These are phyloP conservation scores for Psilopogon haemacephalus DNA, from an alignment of 2,113 vertebrate genomes.

Conservation along the genomic window DNA sequence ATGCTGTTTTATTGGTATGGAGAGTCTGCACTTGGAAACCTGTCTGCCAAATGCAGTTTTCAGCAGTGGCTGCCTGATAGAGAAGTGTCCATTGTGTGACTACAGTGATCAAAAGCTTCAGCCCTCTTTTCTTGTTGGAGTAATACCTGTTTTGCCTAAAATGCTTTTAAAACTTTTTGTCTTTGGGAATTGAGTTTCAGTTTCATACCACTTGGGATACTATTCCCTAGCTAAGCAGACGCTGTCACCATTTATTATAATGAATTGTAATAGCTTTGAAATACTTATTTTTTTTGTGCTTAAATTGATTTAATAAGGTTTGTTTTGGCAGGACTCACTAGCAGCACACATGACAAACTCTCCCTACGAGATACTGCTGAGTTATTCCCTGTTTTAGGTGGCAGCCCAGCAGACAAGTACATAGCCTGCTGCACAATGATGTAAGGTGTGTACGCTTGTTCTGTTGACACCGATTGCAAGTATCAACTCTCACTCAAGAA, in stretches of 20 bases:
- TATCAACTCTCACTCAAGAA: neutral
- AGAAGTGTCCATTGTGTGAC: neutral
- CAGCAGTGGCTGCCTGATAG: neutral
- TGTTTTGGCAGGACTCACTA: neutral
- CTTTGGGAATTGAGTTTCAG: neutral
- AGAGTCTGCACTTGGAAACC: neutral
- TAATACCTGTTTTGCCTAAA: neutral
- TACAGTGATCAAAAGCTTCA: neutral
- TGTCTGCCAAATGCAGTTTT: neutral
- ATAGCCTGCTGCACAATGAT: neutral
- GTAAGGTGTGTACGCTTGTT: neutral
- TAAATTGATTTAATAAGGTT: neutral
- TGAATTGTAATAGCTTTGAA: neutral
- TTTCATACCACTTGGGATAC: neutral
- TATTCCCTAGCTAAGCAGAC: neutral
- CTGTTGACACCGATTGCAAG: neutral
- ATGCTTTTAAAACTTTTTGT: neutral
- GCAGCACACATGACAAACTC: neutral
- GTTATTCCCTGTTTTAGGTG: neutral
- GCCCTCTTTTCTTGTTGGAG: neutral
- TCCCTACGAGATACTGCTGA: neutral
- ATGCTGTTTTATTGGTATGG: rapidly evolving
- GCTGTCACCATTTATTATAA: neutral
- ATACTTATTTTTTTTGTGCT: neutral
- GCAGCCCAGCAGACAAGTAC: neutral